Percentiles rank a stretch among this genome's conserved stretches.
Evolutionary conservation across 1,140 invertebrate genomes (phyloP).

Genomic region (Akabosia matsudoensis): DNA sequence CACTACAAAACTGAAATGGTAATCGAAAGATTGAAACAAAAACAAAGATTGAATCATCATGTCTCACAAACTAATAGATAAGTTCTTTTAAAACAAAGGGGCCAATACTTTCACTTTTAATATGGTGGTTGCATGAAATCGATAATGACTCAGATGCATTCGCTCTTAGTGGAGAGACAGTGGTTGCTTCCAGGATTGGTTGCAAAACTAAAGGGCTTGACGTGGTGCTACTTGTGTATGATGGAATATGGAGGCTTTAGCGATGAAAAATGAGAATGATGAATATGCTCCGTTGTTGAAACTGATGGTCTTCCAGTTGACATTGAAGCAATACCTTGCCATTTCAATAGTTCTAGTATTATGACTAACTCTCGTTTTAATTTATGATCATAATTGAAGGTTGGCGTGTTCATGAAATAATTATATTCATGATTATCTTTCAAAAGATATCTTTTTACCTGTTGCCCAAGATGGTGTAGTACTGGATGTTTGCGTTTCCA

Average conservation of each 20-base stretch:
- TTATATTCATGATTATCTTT: too few species aligned
- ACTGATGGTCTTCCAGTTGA: neutral
- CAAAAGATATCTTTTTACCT: conserved; percentile 47
- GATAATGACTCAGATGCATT: neutral
- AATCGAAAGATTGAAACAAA: too few species aligned
- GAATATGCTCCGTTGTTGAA: neutral
- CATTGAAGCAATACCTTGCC: neutral
- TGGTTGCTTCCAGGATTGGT: neutral
- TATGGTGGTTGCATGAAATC: neutral
- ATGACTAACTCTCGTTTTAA: neutral
- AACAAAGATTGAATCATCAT: too few species aligned
- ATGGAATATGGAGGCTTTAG: neutral
- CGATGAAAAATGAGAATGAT: neutral
- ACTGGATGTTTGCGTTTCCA: neutral
- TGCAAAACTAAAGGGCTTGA: neutral
- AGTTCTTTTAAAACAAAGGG: too few species aligned
- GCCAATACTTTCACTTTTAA: too few species aligned
- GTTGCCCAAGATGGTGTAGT: conserved; percentile 22
- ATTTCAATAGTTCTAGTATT: neutral
- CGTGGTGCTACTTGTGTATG: neutral
- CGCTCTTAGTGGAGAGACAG: too few species aligned
- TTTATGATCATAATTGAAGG: neutral
- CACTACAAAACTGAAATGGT: too few species aligned
- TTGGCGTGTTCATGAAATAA: too few species aligned
- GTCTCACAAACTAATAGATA: too few species aligned